Conservation (phyloP, 92 coral and sea anemone species). For the Parazoanthus atlanticus region DNA sequence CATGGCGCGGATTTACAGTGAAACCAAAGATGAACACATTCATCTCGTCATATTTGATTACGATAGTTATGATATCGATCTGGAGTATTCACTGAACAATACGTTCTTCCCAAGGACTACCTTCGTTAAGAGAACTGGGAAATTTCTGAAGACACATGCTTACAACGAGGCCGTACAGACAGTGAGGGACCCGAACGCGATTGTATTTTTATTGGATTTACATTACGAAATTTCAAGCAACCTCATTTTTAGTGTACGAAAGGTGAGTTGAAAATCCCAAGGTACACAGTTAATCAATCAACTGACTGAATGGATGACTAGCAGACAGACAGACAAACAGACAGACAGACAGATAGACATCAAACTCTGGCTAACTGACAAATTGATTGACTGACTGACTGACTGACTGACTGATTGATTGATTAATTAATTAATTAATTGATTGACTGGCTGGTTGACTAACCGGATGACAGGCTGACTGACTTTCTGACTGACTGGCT, state of each 20-base stretch:
- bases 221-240: slow-evolving; percentile 50
- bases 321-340: neutral
- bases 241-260: slow-evolving; percentile 40
- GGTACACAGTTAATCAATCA: neutral
- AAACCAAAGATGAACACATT: slow-evolving; percentile 47
- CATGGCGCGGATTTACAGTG: slow-evolving; percentile 44
- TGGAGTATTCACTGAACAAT: slow-evolving; percentile 36
- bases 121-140: slow-evolving; percentile 26
- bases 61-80: slow-evolving; percentile 43
- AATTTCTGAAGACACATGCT: slow-evolving; percentile 44
- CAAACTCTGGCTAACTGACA: neutral
- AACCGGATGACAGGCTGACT: too few relatives aligned
- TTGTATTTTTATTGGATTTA: slow-evolving; percentile 51
- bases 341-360: neutral
- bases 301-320: neutral
- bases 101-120: slow-evolving; percentile 36
- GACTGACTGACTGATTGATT: too few relatives aligned
- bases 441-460: neutral
- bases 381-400: neutral
- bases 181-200: slow-evolving; percentile 53
- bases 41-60: slow-evolving; percentile 55
- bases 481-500: neutral
- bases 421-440: neutral
- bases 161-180: slow-evolving; percentile 52
- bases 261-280: slow-evolving; percentile 18